A percentile compares a stretch with the other conserved stretches of the same genome.
Conservation (phyloP, 2,797 vertebrate species). For the Anguilla megastoma region DNA sequence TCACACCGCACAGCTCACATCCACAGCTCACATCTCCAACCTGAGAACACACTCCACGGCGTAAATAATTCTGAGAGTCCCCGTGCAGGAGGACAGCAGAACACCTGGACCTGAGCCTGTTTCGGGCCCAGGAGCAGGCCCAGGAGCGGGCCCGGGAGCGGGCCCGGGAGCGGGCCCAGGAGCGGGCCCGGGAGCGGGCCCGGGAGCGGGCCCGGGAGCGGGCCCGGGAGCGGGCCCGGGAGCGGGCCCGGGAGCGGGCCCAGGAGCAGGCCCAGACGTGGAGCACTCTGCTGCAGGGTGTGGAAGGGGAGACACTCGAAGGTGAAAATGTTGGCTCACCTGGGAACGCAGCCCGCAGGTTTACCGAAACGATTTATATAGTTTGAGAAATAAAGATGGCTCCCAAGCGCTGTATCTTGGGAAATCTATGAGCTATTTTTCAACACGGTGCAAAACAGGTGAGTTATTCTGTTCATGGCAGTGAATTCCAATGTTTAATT, state of each 20-base stretch:
- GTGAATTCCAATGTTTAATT: neutral
- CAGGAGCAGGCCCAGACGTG: neutral
- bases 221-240: neutral
- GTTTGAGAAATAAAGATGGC: neutral
- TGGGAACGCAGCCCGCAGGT: neutral
- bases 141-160: neutral
- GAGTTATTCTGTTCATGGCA: neutral
- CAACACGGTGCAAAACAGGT: neutral
- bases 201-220: neutral
- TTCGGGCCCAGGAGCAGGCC: neutral
- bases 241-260: neutral
- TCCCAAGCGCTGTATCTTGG: neutral
- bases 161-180: neutral
- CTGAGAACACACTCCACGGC: neutral
- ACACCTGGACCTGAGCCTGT: neutral
- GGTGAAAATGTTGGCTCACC: neutral
- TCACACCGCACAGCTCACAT: neutral
- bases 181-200: neutral
- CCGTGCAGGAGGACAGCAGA: neutral
- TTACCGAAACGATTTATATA: neutral
- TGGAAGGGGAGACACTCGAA: neutral
- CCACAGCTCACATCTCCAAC: too few species aligned
- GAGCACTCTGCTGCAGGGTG: neutral
- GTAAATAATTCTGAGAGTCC: neutral
- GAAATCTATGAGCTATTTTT: neutral